These are phyloP conservation scores for Desoria tigrina DNA, from an alignment of 2,888 invertebrate genomes.

Conservation along the genomic window DNA sequence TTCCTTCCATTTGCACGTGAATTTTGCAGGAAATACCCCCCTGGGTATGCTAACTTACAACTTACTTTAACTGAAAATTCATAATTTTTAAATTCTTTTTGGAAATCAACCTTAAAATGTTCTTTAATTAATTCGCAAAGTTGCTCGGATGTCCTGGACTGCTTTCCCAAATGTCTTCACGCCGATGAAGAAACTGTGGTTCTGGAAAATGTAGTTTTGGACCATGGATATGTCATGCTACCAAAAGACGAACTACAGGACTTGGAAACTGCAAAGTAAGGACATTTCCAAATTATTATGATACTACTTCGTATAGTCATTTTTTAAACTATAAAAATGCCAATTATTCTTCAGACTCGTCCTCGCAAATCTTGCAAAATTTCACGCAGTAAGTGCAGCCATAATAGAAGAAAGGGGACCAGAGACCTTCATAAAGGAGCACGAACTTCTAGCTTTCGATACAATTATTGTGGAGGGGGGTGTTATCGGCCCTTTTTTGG, in stretches of 20 bases:
- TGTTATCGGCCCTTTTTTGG: background rate
- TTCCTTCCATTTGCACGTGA: slow-evolving; percentile 7
- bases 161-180: slow-evolving; percentile 38
- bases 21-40: slow-evolving; percentile 15
- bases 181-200: slow-evolving; percentile 31
- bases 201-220: slow-evolving; percentile 30
- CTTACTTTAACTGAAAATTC: too few relatives aligned
- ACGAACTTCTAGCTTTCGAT: slow-evolving; percentile 16
- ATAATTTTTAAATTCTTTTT: background rate
- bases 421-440: slow-evolving; percentile 22
- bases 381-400: slow-evolving; percentile 27
- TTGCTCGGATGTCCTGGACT: slow-evolving; percentile 11
- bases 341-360: slow-evolving; percentile 20
- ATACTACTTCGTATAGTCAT: background rate
- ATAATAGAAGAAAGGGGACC: slow-evolving; percentile 22
- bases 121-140: slow-evolving; percentile 1
- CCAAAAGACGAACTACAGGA: slow-evolving; percentile 25
- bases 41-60: too few relatives aligned
- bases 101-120: background rate
- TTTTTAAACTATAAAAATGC: background rate
- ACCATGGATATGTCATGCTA: slow-evolving; percentile 22
- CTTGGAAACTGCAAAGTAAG: slow-evolving; percentile 27
- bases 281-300: background rate
- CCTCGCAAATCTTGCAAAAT: slow-evolving; percentile 24
- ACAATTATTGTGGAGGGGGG: background rate